These are phyloP conservation scores for Saguinus midas DNA, from an alignment of 2,113 vertebrate genomes.

Conservation along the genomic window DNA sequence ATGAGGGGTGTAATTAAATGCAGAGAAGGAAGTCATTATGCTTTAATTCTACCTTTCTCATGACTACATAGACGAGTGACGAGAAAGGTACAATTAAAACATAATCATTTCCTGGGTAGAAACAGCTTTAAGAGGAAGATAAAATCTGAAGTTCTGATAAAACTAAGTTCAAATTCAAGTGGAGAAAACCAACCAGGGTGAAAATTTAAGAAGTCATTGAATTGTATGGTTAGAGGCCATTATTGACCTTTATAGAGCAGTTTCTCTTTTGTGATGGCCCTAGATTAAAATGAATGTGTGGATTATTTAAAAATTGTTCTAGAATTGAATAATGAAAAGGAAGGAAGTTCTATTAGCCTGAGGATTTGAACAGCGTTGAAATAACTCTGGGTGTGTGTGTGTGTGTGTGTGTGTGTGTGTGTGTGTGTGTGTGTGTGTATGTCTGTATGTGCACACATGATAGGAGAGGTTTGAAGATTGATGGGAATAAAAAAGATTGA, in stretches of 20 bases:
- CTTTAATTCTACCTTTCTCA: too few relatives aligned
- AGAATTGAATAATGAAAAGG: not conserved
- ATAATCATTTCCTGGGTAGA: not conserved
- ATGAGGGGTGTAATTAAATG: not conserved
- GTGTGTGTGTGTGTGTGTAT: not conserved
- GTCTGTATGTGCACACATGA: not conserved
- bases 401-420: not conserved
- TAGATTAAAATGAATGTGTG: not conserved
- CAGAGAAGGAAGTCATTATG: not conserved
- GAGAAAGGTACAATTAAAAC: not conserved
- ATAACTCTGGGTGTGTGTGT: not conserved
- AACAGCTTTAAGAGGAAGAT: not conserved
- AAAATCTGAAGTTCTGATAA: not conserved
- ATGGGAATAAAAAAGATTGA: not conserved
- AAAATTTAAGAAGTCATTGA: slow-evolving; percentile 39
- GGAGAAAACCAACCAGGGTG: not conserved
- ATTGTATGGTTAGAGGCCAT: not conserved
- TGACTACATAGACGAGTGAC: not conserved
- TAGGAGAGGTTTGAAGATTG: not conserved
- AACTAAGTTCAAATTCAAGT: not conserved
- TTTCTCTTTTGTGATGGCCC: not conserved
- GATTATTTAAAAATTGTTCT: slow-evolving; percentile 1
- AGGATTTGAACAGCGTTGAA: not conserved
- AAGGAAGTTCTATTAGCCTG: not conserved
- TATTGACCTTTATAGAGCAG: slow-evolving; percentile 16